Evolutionary conservation across 2,888 invertebrate species (phyloP).

Genomic region (Drosophila antonietae): DNA sequence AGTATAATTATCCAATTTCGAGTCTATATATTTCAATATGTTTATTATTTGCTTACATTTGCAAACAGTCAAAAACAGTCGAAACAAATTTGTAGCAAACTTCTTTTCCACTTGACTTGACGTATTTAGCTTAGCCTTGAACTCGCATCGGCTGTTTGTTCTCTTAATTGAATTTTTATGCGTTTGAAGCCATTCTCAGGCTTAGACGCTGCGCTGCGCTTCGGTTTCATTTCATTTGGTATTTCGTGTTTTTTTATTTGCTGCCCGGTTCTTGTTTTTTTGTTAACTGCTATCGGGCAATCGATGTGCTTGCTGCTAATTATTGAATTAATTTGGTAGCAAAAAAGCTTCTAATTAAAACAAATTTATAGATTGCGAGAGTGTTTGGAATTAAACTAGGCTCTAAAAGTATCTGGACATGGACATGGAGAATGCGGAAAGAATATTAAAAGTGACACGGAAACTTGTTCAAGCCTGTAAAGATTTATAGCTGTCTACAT

Average conservation of each 20-base stretch:
- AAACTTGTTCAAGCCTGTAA: neutral
- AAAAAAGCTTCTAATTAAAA: slow-evolving; percentile 6
- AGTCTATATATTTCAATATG: slow-evolving; percentile 11
- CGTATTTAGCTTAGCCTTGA: slow-evolving; percentile 62
- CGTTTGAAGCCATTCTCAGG: slow-evolving; percentile 53
- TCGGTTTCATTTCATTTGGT: slow-evolving; percentile 18
- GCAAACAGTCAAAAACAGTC: slow-evolving; percentile 7
- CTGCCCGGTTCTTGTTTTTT: slow-evolving; percentile 4
- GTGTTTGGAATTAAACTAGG: neutral
- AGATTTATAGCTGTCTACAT: neutral
- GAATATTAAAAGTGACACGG: neutral
- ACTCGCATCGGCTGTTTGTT: slow-evolving; percentile 47
- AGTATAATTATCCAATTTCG: slow-evolving; percentile 43
- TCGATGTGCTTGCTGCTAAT: slow-evolving; percentile 36
- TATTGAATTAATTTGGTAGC: slow-evolving; percentile 37
- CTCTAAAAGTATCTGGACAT: neutral
- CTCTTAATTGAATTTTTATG: slow-evolving; percentile 63
- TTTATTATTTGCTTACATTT: slow-evolving; percentile 26
- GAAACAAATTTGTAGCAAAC: slow-evolving; percentile 28
- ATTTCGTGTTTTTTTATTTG: slow-evolving; percentile 47
- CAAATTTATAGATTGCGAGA: neutral
- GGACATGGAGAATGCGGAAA: slow-evolving; percentile 1
- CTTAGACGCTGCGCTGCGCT: slow-evolving; percentile 1
- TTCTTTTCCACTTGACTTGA: slow-evolving; percentile 16
- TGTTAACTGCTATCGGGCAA: slow-evolving; percentile 6